phyloP scores from a whole-genome alignment of 2,113 vertebrate species.

The Bubo blakistoni region DNA sequence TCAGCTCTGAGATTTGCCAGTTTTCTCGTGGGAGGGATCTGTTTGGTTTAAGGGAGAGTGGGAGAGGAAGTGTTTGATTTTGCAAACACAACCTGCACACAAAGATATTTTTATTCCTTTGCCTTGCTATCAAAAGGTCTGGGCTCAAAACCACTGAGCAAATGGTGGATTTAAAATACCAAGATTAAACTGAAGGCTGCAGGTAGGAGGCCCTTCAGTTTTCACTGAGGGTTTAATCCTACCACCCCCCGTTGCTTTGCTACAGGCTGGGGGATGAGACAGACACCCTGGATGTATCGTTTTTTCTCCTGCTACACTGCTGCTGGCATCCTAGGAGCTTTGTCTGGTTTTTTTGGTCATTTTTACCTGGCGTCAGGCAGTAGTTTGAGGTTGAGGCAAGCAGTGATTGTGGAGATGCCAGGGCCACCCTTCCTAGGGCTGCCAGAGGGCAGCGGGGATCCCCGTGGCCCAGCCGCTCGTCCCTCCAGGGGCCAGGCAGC shows the following conservation, averaged over 20 bases:
- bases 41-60: slow-evolving; percentile 23
- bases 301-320: neutral
- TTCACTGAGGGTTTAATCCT: neutral
- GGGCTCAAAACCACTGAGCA: neutral
- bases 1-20: neutral
- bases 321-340: neutral
- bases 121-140: neutral
- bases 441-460: neutral
- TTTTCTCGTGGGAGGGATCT: slow-evolving; percentile 20
- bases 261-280: neutral
- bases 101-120: slow-evolving; percentile 23
- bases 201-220: neutral
- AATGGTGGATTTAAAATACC: neutral
- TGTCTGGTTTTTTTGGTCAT: neutral
- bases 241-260: neutral
- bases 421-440: neutral
- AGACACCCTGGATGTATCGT: accelerated
- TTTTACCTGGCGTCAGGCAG: neutral
- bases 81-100: neutral
- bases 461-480: accelerated
- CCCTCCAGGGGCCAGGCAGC: neutral
- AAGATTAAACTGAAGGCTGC: neutral
- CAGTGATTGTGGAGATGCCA: neutral
- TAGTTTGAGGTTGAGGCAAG: neutral
- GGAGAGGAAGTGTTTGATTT: slow-evolving; percentile 23